Evolutionary conservation across 2,888 invertebrate genomes (phyloP), one percentile per base, ranked within the genome.

Genomic region (Yponomeuta malinellus): DNA sequence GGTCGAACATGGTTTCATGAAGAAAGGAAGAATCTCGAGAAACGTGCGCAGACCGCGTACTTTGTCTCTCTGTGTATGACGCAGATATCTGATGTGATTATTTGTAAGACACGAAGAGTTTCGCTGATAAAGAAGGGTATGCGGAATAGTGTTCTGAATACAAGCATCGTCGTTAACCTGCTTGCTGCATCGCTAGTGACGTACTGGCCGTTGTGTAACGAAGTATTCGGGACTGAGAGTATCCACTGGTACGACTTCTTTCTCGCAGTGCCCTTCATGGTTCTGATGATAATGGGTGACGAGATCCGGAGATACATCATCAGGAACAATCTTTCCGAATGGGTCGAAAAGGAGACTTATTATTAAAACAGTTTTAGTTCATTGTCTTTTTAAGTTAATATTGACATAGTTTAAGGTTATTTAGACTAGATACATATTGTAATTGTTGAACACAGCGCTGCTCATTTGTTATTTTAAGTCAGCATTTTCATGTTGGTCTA

Each of bases 61-160:
- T 97, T 97, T 78, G 94, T 96, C 2, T 94, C 96, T 8, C 93
- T 96, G 73, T 96, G 97, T 59, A 93, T 95, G 80, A 95, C 95
- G 68, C 96, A 97, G 85, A 94, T 96, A 86, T 95, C 96, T 15
- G 96, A 97, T 86, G 93, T 95, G 72, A 94, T 96, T 74, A 95
- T 96, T 78, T 96, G 96, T 83, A 96, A 96, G 84, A 96, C 96
- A 0, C 90, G 96, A 73, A 91, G 96, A 75, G 93, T 96, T 78
- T 96, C 96, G 0, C 84, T 97, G 59, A 78, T 95, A 70, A 94
- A 95, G 76, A 96, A 96, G 79, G 96, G 96, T 73, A 96, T 97
- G 96, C 93, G 86, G 43, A 95, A 95, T 76, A 93, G 94, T 82
- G 90, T 94, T 5, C 80, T 95, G 59, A 95, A 95, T 77, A 76